These are phyloP conservation scores for Holotrichia oblita DNA, from an alignment of 1,140 invertebrate species.

Conservation along the genomic window DNA sequence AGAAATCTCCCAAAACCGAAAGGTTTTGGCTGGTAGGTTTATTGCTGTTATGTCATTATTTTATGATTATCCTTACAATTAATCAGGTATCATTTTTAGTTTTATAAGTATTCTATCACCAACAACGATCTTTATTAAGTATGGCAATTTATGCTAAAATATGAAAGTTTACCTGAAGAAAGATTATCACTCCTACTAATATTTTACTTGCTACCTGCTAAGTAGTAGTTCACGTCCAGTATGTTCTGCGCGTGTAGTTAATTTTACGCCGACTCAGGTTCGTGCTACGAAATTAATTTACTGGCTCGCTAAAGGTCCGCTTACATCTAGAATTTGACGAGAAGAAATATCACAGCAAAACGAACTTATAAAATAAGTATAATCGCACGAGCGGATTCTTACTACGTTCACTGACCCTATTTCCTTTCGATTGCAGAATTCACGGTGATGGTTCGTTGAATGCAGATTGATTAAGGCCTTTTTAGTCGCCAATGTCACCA, in stretches of 20 bases:
- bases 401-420: constrained; percentile 5
- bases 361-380: neutral
- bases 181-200: too few species aligned
- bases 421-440: neutral
- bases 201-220: too few species aligned
- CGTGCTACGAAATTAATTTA: neutral
- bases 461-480: neutral
- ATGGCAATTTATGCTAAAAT: too few species aligned
- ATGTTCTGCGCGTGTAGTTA: neutral
- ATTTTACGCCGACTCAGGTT: neutral
- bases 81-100: too few species aligned
- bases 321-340: too few species aligned
- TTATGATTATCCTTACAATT: too few species aligned
- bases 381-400: neutral
- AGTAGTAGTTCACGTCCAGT: neutral
- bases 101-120: too few species aligned
- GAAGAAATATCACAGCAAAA: neutral
- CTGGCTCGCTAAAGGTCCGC: neutral
- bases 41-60: too few species aligned
- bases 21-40: too few species aligned
- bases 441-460: neutral
- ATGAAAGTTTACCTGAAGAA: too few species aligned
- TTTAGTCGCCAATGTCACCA: neutral
- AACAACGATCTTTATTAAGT: too few species aligned
- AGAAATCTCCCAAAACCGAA: too few species aligned